phyloP scores from a whole-genome alignment of 2,113 vertebrate genomes.

The Nannospalax galili region DNA sequence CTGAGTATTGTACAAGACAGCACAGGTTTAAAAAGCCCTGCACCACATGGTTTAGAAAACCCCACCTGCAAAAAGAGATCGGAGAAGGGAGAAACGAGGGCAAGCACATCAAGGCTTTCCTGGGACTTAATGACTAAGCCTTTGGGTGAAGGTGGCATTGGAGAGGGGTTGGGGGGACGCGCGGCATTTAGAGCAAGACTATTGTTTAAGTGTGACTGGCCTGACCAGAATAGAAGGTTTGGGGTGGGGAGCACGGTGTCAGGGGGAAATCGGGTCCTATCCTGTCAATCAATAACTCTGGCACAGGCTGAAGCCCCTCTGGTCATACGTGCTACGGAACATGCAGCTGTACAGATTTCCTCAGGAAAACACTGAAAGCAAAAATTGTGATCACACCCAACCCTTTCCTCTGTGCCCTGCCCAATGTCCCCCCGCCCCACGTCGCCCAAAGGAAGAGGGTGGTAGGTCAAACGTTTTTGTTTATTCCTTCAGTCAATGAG shows the following conservation, averaged over 20 bases:
- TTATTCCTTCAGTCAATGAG: conserved; percentile 62
- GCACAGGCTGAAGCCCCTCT: background rate
- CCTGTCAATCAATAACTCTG: background rate
- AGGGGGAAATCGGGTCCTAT: background rate
- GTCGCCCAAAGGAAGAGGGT: conserved; percentile 64
- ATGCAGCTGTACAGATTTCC: conserved; percentile 67
- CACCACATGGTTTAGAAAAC: conserved; percentile 3
- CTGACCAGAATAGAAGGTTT: background rate
- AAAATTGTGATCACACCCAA: conserved; percentile 69
- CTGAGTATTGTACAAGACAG: background rate
- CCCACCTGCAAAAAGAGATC: background rate
- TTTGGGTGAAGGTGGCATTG: background rate
- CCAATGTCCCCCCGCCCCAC: conserved; percentile 69
- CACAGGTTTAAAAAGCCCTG: conserved; percentile 4
- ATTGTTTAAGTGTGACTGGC: conserved; percentile 40
- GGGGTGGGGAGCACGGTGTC: background rate
- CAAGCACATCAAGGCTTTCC: background rate
- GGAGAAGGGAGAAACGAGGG: background rate
- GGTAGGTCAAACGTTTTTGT: conserved; percentile 68
- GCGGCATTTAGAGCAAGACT: background rate
- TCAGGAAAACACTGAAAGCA: conserved; percentile 75
- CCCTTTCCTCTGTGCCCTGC: conserved; percentile 69
- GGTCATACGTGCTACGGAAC: conserved; percentile 52
- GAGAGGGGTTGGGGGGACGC: background rate
- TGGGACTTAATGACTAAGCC: background rate